phyloP scores from a whole-genome alignment of 2,113 vertebrate species.

The Prunella fulvescens region DNA sequence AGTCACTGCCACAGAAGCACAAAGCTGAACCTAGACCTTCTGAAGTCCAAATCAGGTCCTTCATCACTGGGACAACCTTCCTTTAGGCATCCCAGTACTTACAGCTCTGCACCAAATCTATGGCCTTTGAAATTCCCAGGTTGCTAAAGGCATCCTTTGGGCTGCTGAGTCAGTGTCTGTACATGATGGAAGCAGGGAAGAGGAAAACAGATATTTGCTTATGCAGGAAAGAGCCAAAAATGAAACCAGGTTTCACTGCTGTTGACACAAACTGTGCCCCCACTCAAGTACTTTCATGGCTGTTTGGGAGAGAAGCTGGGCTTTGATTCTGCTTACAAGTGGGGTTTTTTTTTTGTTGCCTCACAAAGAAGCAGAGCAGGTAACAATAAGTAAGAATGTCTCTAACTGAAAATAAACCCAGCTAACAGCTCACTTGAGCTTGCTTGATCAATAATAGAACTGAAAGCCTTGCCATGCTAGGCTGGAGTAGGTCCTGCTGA shows the following conservation, averaged over 20 bases:
- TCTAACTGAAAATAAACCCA: constrained; percentile 20
- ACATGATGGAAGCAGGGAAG: not conserved
- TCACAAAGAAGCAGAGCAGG: not conserved
- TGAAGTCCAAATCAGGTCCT: constrained; percentile 2
- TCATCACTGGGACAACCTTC: not conserved
- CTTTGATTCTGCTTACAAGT: not conserved
- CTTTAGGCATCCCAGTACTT: not conserved
- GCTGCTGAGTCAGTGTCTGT: constrained; percentile 17
- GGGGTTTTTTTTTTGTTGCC: not conserved
- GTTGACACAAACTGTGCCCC: not conserved
- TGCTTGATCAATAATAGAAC: constrained; percentile 1
- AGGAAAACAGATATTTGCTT: not conserved
- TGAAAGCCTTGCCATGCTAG: not conserved
- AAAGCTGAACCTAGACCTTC: constrained; percentile 1
- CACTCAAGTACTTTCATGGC: not conserved
- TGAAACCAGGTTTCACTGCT: not conserved
- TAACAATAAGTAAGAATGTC: not conserved
- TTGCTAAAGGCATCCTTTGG: not conserved
- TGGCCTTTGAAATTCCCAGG: not conserved
- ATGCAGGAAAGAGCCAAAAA: not conserved
- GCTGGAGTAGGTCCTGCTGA: not conserved
- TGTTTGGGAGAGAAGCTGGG: not conserved
- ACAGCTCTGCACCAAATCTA: not conserved
- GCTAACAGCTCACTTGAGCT: not conserved
- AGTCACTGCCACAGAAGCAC: not conserved